phyloP scores from a whole-genome alignment of 2,797 vertebrate genomes.

The Arctocebus calabarensis region DNA sequence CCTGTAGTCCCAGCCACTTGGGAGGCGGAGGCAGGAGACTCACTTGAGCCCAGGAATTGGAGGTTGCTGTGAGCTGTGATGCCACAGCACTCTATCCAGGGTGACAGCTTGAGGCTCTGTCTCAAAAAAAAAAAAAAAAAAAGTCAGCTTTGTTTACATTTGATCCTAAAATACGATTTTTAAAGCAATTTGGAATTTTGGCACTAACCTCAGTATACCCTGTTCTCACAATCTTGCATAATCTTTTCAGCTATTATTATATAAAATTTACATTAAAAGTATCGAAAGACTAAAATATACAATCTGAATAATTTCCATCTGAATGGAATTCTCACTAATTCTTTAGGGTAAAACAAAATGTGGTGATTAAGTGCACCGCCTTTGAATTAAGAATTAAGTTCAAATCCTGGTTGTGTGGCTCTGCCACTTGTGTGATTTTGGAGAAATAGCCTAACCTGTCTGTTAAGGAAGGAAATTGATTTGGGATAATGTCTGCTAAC shows the following conservation, averaged over 20 bases:
- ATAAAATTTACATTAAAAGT: conserved; percentile 21
- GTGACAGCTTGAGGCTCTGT: too few species aligned
- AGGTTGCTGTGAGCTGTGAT: too few species aligned
- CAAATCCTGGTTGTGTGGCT: neutral
- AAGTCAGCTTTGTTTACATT: conserved; percentile 27
- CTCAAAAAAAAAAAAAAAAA: too few species aligned
- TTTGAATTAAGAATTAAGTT: neutral
- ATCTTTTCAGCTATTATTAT: conserved; percentile 49
- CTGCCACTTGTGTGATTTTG: neutral
- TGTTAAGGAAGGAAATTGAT: neutral
- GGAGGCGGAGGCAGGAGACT: too few species aligned
- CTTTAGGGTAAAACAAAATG: neutral
- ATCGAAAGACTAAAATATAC: neutral
- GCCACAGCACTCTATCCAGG: too few species aligned
- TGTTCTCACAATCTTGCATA: neutral
- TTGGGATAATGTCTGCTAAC: neutral
- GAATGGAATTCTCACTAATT: conserved; percentile 3
- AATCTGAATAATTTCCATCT: neutral
- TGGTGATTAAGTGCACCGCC: neutral
- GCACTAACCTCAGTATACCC: neutral
- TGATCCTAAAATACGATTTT: conserved; percentile 47
- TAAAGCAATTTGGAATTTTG: conserved; percentile 9
- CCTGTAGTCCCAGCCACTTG: too few species aligned
- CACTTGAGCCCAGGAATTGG: too few species aligned
- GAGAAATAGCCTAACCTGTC: neutral